phyloP scores from a whole-genome alignment of 1,140 invertebrate genomes.

The Anastrepha ludens region DNA sequence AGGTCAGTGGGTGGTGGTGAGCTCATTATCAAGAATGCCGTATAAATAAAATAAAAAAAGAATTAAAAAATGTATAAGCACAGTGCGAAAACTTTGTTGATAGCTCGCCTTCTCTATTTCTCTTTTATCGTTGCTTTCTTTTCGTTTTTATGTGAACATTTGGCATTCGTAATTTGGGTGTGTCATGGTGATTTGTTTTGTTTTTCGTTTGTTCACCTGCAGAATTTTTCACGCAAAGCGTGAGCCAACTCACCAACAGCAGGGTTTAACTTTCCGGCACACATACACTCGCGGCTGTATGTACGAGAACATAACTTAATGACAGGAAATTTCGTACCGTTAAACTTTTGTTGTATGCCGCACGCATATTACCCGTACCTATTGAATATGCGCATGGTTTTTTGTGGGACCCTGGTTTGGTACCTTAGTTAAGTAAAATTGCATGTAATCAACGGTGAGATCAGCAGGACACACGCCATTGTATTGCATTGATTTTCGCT shows the following conservation, averaged over 20 bases:
- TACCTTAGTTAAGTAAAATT: constrained; percentile 10
- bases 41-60: neutral
- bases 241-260: neutral
- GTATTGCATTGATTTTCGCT: neutral
- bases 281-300: neutral
- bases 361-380: neutral
- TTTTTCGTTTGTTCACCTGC: neutral
- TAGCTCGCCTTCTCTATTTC: neutral
- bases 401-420: neutral
- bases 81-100: neutral
- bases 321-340: constrained; percentile 23
- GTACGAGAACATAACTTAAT: neutral
- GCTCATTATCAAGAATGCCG: constrained; percentile 23
- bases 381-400: neutral
- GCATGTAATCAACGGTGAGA: constrained; percentile 37
- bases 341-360: constrained; percentile 23
- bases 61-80: neutral
- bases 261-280: neutral
- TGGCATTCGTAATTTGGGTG: neutral
- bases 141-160: neutral
- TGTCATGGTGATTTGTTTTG: constrained; percentile 37
- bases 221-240: neutral
- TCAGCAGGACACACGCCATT: constrained; percentile 7
- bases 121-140: neutral
- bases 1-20: constrained; percentile 49